Evolutionary conservation across 92 coral and sea anemone genomes (phyloP), one percentile per base, ranked within the genome.

Genomic region (Siderastrea radians): DNA sequence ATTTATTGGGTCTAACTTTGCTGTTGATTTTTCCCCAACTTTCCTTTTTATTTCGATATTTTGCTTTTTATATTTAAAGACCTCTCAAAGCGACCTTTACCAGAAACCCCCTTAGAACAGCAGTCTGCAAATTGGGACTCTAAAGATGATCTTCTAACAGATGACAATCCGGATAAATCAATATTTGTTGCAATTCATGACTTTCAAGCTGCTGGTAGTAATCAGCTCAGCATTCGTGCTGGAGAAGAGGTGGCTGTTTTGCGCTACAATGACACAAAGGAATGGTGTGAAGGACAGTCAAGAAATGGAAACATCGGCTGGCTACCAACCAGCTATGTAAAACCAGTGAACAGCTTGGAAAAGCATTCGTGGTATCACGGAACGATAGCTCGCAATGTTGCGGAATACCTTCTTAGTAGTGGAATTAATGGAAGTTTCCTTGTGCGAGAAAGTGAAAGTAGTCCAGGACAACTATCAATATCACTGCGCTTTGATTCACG

Each of bases 301-400:
- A 88, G 98, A 38, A 96, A 88, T 77, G 99, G 99, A 14, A 96
- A 91, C 69, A 79, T 90, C n/a, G 99, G 99, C 3, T 98, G 98
- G 98, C 78, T 98, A 11, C 99, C 99, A 49, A 92, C 90, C 55
- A 98, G 93, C 74, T 98, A 98, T 80, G 90, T 98, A 47, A 93
- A 92, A 78, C 98, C 99, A 59, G 94, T 98, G 43, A 95, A 94
- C 81, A 98, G 99, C 89, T 82, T 98, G 38, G 98, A 92, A 89
- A 96, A 98, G 72, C 99, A 98, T 55, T 94, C 99, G 6, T 98
- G 99, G 99, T 96, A 94, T 78, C 99, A 98, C 81, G 99, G 99
- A 15, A 95, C 90, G 54, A 98, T 98, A 59, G 91, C 98, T 49
- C 95, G 99, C 62, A 98, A 94, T 82, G 98, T 94, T 17, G 99